These are phyloP conservation scores for Mastigias papua DNA, from an alignment of 30 jellyfish, hydroid and myxozoan species.

Conservation along the genomic window DNA sequence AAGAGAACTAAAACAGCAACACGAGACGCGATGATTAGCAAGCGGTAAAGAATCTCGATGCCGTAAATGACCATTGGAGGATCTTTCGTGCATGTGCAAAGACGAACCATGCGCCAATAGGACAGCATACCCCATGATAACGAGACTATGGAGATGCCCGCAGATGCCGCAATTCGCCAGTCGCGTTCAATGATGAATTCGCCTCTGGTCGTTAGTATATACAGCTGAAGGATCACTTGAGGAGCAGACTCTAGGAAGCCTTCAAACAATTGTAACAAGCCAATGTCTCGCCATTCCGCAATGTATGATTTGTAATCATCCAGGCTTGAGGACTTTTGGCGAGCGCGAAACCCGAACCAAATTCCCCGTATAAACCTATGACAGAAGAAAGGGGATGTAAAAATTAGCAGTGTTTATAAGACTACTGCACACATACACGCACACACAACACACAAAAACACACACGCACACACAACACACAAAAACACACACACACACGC, in stretches of 20 bases:
- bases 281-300: constrained; percentile 88
- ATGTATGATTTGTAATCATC: constrained; percentile 63
- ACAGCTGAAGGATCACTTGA: constrained; percentile 88
- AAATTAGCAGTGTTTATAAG: too few species aligned
- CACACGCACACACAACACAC: too few species aligned
- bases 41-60: constrained; percentile 80
- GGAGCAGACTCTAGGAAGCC: constrained; percentile 96
- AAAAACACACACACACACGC: too few species aligned
- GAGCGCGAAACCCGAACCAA: too few species aligned
- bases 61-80: constrained; percentile 65
- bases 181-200: constrained; percentile 71
- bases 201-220: constrained; percentile 55
- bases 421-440: too few species aligned
- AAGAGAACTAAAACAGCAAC: constrained; percentile 80
- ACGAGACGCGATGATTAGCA: constrained; percentile 88
- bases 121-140: constrained; percentile 91
- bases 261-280: constrained; percentile 87
- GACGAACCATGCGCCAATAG: constrained; percentile 84
- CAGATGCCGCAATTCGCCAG: constrained; percentile 84
- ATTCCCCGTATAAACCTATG: too few species aligned
- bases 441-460: too few species aligned
- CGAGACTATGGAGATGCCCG: constrained; percentile 71
- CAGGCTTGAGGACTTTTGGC: constrained; percentile 18
- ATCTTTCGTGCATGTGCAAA: constrained; percentile 60
- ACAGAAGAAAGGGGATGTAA: too few species aligned